A percentile compares a stretch with the other conserved stretches of the same genome.
Evolutionary conservation across 1,140 invertebrate genomes (phyloP).

Genomic region (Bombus soroeensis): DNA sequence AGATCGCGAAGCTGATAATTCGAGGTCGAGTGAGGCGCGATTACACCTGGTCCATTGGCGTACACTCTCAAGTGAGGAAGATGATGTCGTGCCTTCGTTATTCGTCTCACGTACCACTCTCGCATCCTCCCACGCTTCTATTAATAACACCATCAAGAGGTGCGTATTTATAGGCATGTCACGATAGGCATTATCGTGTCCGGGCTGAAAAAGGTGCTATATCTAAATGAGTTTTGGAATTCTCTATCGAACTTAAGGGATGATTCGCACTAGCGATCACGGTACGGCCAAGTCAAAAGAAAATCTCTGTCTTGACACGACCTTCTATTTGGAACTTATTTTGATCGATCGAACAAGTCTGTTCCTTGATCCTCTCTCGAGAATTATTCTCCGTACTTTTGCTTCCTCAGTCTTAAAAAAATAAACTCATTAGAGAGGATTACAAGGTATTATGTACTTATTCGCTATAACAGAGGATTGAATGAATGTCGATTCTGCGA

Average conservation of each 20-base stretch:
- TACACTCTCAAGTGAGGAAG: constrained; percentile 41
- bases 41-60: constrained; percentile 42
- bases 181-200: neutral
- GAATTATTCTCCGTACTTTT: neutral
- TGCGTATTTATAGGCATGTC: constrained; percentile 43
- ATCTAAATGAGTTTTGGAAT: neutral
- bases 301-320: too few relatives aligned
- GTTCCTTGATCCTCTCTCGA: too few relatives aligned
- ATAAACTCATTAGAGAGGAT: neutral
- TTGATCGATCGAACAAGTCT: too few relatives aligned
- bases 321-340: too few relatives aligned
- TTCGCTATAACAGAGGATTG: too few relatives aligned
- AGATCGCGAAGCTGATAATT: constrained; percentile 21
- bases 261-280: too few relatives aligned
- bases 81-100: constrained; percentile 47
- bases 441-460: too few relatives aligned
- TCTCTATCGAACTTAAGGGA: neutral
- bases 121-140: constrained; percentile 65
- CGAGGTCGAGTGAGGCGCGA: constrained; percentile 20
- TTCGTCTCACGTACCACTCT: constrained; percentile 56
- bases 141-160: constrained; percentile 50
- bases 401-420: neutral
- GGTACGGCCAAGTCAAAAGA: too few relatives aligned
- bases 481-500: neutral
- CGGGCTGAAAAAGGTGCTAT: neutral